Evolutionary conservation across 2,888 invertebrate genomes (phyloP).

Genomic region (Carterocephalus palaemon): DNA sequence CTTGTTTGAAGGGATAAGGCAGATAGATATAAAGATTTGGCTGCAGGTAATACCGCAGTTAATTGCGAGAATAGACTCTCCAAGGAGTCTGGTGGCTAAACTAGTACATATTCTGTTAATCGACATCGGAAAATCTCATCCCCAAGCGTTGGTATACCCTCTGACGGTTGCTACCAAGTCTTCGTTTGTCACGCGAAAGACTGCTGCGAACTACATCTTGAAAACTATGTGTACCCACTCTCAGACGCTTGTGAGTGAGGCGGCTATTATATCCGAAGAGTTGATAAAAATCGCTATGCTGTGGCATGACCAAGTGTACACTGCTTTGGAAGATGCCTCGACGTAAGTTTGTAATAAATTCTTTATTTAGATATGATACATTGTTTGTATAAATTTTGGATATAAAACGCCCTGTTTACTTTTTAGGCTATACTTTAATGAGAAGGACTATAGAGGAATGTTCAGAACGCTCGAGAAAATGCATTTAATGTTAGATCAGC

Average conservation of each 20-base stretch:
- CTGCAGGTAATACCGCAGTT: constrained; percentile 99
- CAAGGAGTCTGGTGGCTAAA: constrained; percentile 90
- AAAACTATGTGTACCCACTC: constrained; percentile 97
- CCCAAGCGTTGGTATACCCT: constrained; percentile 98
- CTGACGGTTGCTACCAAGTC: constrained; percentile 98
- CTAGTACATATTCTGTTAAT: constrained; percentile 95
- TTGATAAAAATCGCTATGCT: constrained; percentile 98
- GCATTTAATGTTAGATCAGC: constrained; percentile 94
- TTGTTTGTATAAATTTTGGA: neutral
- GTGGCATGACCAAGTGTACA: constrained; percentile 95
- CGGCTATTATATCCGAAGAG: constrained; percentile 96
- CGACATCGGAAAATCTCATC: constrained; percentile 98
- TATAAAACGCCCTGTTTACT: constrained; percentile 3
- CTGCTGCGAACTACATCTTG: constrained; percentile 95
- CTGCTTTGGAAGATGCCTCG: constrained; percentile 95
- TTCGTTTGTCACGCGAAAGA: constrained; percentile 87
- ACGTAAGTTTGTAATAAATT: constrained; percentile 48
- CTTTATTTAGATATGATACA: constrained; percentile 1
- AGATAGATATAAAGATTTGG: constrained; percentile 99
- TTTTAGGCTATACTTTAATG: constrained; percentile 94
- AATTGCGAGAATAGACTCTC: constrained; percentile 98
- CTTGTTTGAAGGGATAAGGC: constrained; percentile 92
- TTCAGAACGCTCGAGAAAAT: constrained; percentile 96
- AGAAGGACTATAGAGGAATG: constrained; percentile 97
- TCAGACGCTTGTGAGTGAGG: constrained; percentile 94